phyloP scores from a whole-genome alignment of 2,888 invertebrate genomes.

The Thereva nobilitata region DNA sequence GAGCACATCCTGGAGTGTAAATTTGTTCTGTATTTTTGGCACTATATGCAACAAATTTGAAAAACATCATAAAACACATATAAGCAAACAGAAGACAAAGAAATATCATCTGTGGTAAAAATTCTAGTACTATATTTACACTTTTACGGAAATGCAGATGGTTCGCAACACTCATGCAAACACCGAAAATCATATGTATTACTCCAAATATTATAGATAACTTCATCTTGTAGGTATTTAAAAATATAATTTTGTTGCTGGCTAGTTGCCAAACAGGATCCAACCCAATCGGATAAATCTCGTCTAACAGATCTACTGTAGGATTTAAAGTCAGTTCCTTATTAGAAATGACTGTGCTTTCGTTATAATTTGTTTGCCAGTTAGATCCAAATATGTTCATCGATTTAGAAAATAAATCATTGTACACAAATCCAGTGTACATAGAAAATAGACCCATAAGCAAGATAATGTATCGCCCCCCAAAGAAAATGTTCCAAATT shows the following conservation, averaged over 20 bases:
- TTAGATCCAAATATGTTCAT: conserved; percentile 90
- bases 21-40: conserved; percentile 55
- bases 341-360: conserved; percentile 58
- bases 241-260: conserved; percentile 89
- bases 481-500: conserved; percentile 97
- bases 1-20: conserved; percentile 66
- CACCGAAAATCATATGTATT: conserved; percentile 92
- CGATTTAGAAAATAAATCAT: conserved; percentile 95
- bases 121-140: conserved; percentile 76
- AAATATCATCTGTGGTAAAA: conserved; percentile 91
- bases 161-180: conserved; percentile 79
- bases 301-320: conserved; percentile 56
- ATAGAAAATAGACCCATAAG: conserved; percentile 97
- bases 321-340: conserved; percentile 68
- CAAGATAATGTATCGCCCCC: conserved; percentile 94
- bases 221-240: conserved; percentile 97
- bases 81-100: conserved; percentile 85
- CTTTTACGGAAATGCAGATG: conserved; percentile 72
- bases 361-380: conserved; percentile 70
- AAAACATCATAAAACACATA: conserved; percentile 88
- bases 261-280: conserved; percentile 78
- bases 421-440: conserved; percentile 98
- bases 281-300: conserved; percentile 78
- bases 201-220: conserved; percentile 93
- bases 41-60: conserved; percentile 82